Percentiles rank a stretch among this genome's conserved stretches.
phyloP scores from a whole-genome alignment of 2,888 invertebrate species.

The Bellardia pandia region DNA sequence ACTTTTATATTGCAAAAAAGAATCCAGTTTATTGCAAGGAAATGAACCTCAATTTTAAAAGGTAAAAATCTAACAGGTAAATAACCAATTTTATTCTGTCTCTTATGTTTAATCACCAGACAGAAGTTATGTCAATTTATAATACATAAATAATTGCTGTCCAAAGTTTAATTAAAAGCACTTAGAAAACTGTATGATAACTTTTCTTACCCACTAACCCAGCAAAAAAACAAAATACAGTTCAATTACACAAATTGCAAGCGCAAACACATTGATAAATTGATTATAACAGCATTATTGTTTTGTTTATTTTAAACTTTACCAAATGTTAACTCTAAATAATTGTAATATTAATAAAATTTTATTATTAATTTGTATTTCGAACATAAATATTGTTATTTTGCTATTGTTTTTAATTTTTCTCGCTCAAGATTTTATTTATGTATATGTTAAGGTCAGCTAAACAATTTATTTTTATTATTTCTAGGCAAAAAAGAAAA shows the following conservation, averaged over 20 bases:
- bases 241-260: conserved; percentile 31
- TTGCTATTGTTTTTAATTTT: conserved; percentile 15
- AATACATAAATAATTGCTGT: too few species aligned
- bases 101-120: too few species aligned
- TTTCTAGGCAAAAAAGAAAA: conserved; percentile 25
- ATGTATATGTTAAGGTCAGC: conserved; percentile 63
- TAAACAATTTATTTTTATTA: conserved; percentile 64
- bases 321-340: conserved; percentile 58
- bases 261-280: conserved; percentile 34
- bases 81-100: too few species aligned
- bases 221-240: background rate
- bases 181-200: background rate
- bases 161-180: too few species aligned
- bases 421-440: conserved; percentile 51
- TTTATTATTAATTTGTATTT: conserved; percentile 54
- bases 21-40: too few species aligned
- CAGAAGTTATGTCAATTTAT: too few species aligned
- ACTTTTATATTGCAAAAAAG: too few species aligned
- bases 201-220: background rate
- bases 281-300: background rate
- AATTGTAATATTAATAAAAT: conserved; percentile 63
- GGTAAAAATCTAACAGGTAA: too few species aligned
- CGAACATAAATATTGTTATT: conserved; percentile 27
- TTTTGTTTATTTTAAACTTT: conserved; percentile 46
- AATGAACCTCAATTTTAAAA: too few species aligned